Conservation (phyloP, 2,113 vertebrate species). For the Fregata magnificens region DNA sequence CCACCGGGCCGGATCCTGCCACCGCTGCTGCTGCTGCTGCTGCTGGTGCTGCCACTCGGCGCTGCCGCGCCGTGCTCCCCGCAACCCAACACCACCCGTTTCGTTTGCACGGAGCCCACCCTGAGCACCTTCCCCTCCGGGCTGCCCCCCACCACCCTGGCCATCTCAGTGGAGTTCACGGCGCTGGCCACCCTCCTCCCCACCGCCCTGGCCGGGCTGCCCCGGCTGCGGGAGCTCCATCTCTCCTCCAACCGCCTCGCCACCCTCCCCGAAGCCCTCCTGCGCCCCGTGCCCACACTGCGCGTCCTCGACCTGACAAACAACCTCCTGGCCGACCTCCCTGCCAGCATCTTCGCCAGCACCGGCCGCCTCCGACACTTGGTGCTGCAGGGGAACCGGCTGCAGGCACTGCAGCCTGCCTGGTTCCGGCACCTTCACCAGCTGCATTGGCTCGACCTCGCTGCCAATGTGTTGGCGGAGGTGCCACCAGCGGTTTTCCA, state of each 20-base stretch:
- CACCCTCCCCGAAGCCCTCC: slow-evolving; percentile 65
- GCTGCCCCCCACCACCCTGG: slow-evolving; percentile 64
- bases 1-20: background rate
- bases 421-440: slow-evolving; percentile 71
- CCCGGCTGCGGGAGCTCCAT: slow-evolving; percentile 78
- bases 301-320: slow-evolving; percentile 78
- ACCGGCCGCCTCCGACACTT: slow-evolving; percentile 64
- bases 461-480: slow-evolving; percentile 68
- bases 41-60: background rate
- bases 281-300: slow-evolving; percentile 69
- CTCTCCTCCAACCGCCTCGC: slow-evolving; percentile 79
- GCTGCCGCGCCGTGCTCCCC: background rate
- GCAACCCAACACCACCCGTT: background rate
- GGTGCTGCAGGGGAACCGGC: slow-evolving; percentile 78
- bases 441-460: slow-evolving; percentile 77
- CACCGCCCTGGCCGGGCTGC: slow-evolving; percentile 54
- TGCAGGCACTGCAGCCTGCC: background rate
- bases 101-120: slow-evolving; percentile 68
- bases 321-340: slow-evolving; percentile 74
- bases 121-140: slow-evolving; percentile 64
- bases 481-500: slow-evolving; percentile 60
- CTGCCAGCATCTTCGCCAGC: slow-evolving; percentile 59
- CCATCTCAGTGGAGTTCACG: slow-evolving; percentile 81
- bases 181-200: slow-evolving; percentile 70
- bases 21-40: background rate